Conservation (phyloP, 2,113 vertebrate genomes). For the Pluvianellus socialis region DNA sequence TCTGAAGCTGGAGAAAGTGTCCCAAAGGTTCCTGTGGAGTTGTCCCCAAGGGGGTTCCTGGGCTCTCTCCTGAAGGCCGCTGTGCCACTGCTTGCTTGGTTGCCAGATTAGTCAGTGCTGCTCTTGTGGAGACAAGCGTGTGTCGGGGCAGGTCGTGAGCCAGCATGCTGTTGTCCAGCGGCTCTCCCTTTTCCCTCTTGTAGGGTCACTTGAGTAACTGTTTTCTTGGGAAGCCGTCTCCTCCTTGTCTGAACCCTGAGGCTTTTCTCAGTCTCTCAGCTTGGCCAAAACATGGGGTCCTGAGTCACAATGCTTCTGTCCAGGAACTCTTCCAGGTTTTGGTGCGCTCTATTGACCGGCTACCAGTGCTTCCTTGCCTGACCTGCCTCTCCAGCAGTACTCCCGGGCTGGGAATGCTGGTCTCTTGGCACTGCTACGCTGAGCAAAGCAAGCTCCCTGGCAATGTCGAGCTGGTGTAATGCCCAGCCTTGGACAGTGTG, state of each 20-base stretch:
- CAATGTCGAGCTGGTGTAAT: not conserved
- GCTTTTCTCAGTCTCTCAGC: not conserved
- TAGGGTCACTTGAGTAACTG: not conserved
- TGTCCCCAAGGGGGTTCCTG: not conserved
- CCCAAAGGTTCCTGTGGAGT: not conserved
- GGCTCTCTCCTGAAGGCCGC: not conserved
- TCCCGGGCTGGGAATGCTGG: not conserved
- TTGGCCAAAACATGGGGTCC: not conserved
- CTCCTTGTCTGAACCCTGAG: not conserved
- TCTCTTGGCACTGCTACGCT: not conserved
- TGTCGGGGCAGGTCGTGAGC: not conserved
- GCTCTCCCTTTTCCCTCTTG: not conserved
- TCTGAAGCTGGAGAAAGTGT: not conserved
- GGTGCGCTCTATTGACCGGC: fast-evolving
- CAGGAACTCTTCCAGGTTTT: not conserved
- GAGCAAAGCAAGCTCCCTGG: not conserved
- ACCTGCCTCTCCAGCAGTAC: not conserved
- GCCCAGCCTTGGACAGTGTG: not conserved
- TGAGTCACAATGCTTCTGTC: not conserved
- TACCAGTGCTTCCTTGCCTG: not conserved
- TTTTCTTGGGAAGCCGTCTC: not conserved
- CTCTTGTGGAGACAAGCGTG: fast-evolving
- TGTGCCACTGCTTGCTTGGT: fast-evolving
- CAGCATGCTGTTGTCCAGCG: fast-evolving
- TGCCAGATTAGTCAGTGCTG: not conserved